Base-by-base conservation (phyloP, 1,140 invertebrate genomes). In the Drosophila melanogaster region DNA sequence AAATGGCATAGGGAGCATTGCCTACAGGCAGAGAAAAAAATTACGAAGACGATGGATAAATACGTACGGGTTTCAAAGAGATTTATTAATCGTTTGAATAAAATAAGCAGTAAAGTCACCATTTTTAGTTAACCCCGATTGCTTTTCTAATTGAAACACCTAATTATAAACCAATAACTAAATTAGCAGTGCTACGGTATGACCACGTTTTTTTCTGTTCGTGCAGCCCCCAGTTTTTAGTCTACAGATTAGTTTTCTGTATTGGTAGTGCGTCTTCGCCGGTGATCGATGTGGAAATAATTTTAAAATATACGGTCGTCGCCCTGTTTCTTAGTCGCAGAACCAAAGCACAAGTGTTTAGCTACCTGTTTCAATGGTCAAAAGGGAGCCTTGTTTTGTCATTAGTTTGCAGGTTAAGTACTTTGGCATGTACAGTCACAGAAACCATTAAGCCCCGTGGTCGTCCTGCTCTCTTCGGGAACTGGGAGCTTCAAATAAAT, bases 271-370 rank as follows among this genome's bases (percentile, higher is more conserved):
- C 61, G 64, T 71, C 66, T 85, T 60, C 77, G 76, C 43, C 62
- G 43, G 71, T 90, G 85, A 90, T 90, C 85, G 86, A 90, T 90
- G 85, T 90, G 89, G 85, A 81, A 90, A 90, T 90, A 90, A 90
- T 89, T 90, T 90, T 90, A 81, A 90, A 90, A 90, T 90, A 90
- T 90, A 90, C 87, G 85, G 90, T 90, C 81, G 79, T 83, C 76
- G 64, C 71, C 66, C 61, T 46, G 71, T 72, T 79, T 59, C 79
- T 43, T 30, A 22, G 15, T 15, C 46, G 17, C 22, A 47, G 22
- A 61, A 26, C 8, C 26, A 55, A 49, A 38, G 40, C 24, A 14
- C 54, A 22, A 37, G 59, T 62, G 60, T n/a, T 35, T 43, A 22
- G 65, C 75, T 77, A 62, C 51, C 69, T 49, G 60, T 54, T 5